Evolutionary conservation across 2,113 vertebrate genomes (phyloP), one percentile per base, ranked within the genome.

Genomic region (Sitta europaea): DNA sequence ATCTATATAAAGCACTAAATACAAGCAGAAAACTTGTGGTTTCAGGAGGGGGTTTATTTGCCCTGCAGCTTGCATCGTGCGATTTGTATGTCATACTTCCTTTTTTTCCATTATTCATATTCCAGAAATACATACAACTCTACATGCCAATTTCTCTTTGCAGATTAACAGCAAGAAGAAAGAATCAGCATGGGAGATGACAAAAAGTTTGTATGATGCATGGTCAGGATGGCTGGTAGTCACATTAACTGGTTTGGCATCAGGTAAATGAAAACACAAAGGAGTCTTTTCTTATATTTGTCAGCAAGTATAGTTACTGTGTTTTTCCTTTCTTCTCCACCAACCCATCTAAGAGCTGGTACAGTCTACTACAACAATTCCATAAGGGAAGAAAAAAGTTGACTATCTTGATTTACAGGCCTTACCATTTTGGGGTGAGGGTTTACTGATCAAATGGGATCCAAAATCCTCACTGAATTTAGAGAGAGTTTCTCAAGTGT

Each of bases 171-270:
- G 99, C 97, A 99, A 99, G 98, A 99, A 99, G 96, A 99, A 99
- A 89, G 99, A 99, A 93, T 99, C 99, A 0, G 99, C 99, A 86
- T 99, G 99, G 99, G 99, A 99, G 97, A 99, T 99, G 97, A 98
- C 98, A 70, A 99, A 99, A 97, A 99, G 99, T 87, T 97, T 99
- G 71, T 99, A 99, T 4, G 99, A 99, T 38, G 99, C 99, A 5
- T 99, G 99, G 99, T 99, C 99, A 24, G 99, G 99, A 58, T 99
- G 99, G 99, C 98, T 99, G 24, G 99, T 99, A 47, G 99, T 99
- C 75, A 99, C 99, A 3, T 97, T 99, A 33, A 99, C 99, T 48
- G 99, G 99, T 73, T 95, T 99, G 97, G 99, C 99, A 58, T 99
- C 99, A 98, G 99, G 99, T 99, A 99, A 97, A 50, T 71, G 14